These are phyloP conservation scores for Elmis aenea DNA, from an alignment of 2,888 invertebrate genomes.

Conservation along the genomic window DNA sequence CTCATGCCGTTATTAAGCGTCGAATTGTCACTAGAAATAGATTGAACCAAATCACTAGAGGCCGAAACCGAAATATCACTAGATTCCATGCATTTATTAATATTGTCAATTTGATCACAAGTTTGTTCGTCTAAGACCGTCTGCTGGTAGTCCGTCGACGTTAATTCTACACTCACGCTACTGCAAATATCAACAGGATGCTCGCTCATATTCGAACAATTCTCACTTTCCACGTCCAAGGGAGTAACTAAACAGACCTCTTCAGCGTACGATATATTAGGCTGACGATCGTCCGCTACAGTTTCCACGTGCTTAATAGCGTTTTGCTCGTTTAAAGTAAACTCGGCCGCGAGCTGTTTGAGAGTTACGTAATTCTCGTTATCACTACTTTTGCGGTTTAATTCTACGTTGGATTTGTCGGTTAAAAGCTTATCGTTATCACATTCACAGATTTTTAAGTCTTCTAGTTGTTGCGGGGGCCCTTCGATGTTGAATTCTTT, in stretches of 20 bases:
- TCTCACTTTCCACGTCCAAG: constrained; percentile 44
- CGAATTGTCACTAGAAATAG: constrained; percentile 36
- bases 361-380: constrained; percentile 45
- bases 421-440: constrained; percentile 22
- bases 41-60: constrained; percentile 34
- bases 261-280: constrained; percentile 44
- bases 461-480: constrained; percentile 45
- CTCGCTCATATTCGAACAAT: constrained; percentile 43
- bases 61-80: constrained; percentile 29
- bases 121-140: constrained; percentile 12
- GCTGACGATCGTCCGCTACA: constrained; percentile 19
- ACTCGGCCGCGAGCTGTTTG: constrained; percentile 42
- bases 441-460: constrained; percentile 32
- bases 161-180: constrained; percentile 37
- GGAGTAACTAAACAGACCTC: constrained; percentile 45
- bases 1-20: constrained; percentile 52
- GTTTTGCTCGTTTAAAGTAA: constrained; percentile 35
- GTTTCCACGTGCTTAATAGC: constrained; percentile 8
- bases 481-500: constrained; percentile 53
- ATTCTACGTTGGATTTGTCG: constrained; percentile 28
- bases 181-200: constrained; percentile 44
- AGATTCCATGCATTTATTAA: constrained; percentile 17
- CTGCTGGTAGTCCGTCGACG: constrained; percentile 33
- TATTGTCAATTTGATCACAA: constrained; percentile 15
- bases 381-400: constrained; percentile 26